Evolutionary conservation across 2,797 vertebrate genomes (phyloP).

Genomic region (Hippopotamyrus pictus): DNA sequence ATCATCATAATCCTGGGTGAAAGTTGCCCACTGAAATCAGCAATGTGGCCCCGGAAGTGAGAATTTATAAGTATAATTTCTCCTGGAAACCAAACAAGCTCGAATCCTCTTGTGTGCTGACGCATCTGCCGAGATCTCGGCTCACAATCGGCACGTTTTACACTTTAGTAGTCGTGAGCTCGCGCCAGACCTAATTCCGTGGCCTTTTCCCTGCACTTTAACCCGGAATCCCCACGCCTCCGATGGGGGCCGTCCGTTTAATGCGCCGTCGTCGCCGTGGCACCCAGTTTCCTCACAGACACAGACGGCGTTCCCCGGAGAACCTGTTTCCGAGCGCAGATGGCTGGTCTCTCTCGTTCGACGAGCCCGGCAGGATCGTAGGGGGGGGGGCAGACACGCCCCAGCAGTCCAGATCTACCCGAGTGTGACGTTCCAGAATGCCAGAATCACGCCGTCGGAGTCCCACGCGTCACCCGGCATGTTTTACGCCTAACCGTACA

Average conservation of each 20-base stretch:
- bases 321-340: neutral
- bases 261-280: neutral
- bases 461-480: neutral
- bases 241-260: neutral
- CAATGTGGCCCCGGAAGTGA: neutral
- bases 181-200: neutral
- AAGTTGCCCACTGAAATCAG: neutral
- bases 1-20: neutral
- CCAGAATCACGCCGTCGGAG: neutral
- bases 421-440: neutral
- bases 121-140: neutral
- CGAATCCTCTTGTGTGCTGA: neutral
- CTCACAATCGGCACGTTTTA: neutral
- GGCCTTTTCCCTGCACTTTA: conserved; percentile 23
- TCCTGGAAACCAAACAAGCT: neutral
- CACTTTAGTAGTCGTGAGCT: neutral
- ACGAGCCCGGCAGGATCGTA: neutral
- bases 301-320: neutral
- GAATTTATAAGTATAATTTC: neutral
- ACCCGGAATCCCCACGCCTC: neutral
- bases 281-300: neutral
- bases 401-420: neutral
- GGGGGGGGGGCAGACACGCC: neutral
- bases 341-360: conserved; percentile 5
- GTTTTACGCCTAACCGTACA: neutral